These are phyloP conservation scores for Protodeltote pygarga DNA, from an alignment of 2,888 invertebrate genomes.

Conservation along the genomic window DNA sequence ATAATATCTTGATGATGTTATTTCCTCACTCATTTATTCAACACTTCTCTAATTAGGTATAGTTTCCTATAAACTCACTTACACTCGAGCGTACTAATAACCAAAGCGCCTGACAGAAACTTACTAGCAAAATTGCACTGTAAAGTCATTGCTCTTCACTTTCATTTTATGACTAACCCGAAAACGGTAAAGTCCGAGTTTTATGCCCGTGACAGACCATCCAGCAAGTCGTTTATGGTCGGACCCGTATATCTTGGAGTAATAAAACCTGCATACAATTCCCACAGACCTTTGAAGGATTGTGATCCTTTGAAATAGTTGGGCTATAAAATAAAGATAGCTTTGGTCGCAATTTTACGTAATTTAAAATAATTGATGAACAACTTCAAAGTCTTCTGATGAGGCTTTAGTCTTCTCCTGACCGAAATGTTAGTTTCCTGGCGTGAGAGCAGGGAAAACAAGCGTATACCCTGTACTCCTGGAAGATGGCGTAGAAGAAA, in stretches of 20 bases:
- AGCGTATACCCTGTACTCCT: too few relatives aligned
- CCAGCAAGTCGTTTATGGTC: constrained; percentile 43
- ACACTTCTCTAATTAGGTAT: too few relatives aligned
- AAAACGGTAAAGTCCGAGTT: constrained; percentile 44
- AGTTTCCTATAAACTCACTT: neutral
- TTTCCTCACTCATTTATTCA: too few relatives aligned
- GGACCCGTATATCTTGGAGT: constrained; percentile 54
- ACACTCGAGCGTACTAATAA: neutral
- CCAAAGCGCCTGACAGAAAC: constrained; percentile 30
- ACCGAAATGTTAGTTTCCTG: too few relatives aligned
- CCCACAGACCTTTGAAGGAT: constrained; percentile 46
- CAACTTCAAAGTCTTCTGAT: too few relatives aligned
- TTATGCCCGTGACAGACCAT: constrained; percentile 43
- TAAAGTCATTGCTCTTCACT: constrained; percentile 32
- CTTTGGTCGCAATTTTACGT: neutral
- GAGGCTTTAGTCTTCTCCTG: too few relatives aligned
- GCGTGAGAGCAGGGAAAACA: too few relatives aligned
- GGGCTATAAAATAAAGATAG: constrained; percentile 2
- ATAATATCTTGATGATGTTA: too few relatives aligned
- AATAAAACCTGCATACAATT: constrained; percentile 62
- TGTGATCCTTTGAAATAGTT: constrained; percentile 23
- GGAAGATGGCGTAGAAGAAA: too few relatives aligned
- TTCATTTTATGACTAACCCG: constrained; percentile 29
- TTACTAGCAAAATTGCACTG: constrained; percentile 34
- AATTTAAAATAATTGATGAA: too few relatives aligned